These are phyloP conservation scores for Papilio gigon DNA, from an alignment of 2,888 invertebrate genomes.

Conservation along the genomic window DNA sequence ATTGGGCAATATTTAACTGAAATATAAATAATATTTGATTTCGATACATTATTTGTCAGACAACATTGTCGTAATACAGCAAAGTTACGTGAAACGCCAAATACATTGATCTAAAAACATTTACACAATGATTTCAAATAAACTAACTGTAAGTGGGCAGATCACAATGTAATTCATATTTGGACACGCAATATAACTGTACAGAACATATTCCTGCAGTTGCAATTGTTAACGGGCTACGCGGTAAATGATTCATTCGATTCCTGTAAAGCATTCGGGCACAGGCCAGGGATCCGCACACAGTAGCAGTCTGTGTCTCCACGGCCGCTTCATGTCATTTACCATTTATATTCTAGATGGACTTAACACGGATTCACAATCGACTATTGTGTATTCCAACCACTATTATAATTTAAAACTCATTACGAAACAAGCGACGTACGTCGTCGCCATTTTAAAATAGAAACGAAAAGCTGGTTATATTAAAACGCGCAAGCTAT, in stretches of 20 bases:
- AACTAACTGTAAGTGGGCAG: neutral
- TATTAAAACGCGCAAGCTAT: slow-evolving; percentile 57
- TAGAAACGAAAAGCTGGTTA: slow-evolving; percentile 41
- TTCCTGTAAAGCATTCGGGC: neutral
- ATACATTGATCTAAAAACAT: neutral
- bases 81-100: neutral
- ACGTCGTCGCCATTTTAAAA: slow-evolving; percentile 42
- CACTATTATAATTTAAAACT: slow-evolving; percentile 33
- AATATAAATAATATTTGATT: neutral
- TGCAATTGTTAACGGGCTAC: neutral
- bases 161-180: neutral
- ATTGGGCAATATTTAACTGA: slow-evolving; percentile 42
- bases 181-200: slow-evolving; percentile 6
- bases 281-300: neutral
- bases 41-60: neutral
- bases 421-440: slow-evolving; percentile 43
- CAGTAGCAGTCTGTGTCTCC: neutral
- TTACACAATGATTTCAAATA: slow-evolving; percentile 3
- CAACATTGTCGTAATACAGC: neutral
- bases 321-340: neutral
- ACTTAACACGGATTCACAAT: slow-evolving; percentile 33
- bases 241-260: neutral
- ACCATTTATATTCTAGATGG: slow-evolving; percentile 7
- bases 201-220: slow-evolving; percentile 8
- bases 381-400: slow-evolving; percentile 18